phyloP scores from a whole-genome alignment of 2,113 vertebrate genomes.

The Psephotus haematonotus region DNA sequence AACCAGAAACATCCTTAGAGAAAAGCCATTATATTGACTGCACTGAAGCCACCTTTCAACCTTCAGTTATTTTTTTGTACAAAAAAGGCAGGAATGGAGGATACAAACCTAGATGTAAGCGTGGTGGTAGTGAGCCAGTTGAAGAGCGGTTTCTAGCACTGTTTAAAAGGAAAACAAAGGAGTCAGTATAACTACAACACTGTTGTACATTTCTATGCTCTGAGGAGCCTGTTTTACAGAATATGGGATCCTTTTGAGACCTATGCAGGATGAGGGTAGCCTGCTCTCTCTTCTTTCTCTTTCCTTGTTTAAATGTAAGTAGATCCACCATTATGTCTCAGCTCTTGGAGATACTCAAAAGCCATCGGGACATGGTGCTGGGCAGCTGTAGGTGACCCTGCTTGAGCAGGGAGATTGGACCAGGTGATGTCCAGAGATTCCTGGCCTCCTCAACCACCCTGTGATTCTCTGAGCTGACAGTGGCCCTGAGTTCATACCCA shows the following conservation, averaged over 20 bases:
- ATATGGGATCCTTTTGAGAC: neutral
- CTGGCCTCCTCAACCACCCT: neutral
- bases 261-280: neutral
- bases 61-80: neutral
- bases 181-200: neutral
- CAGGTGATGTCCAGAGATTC: neutral
- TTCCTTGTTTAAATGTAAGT: neutral
- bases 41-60: neutral
- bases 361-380: fast-evolving
- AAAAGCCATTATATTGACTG: neutral
- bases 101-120: constrained; percentile 36
- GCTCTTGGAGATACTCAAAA: neutral
- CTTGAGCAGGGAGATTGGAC: neutral
- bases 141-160: constrained; percentile 33
- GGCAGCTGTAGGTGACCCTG: neutral
- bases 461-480: neutral
- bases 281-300: neutral
- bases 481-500: neutral
- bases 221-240: neutral
- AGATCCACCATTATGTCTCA: neutral
- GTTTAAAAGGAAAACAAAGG: neutral
- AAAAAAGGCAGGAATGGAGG: neutral
- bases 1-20: neutral
- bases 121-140: constrained; percentile 31
- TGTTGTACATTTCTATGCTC: neutral